These are phyloP conservation scores for Luperina nickerlii DNA, from an alignment of 2,888 invertebrate species.

Conservation along the genomic window DNA sequence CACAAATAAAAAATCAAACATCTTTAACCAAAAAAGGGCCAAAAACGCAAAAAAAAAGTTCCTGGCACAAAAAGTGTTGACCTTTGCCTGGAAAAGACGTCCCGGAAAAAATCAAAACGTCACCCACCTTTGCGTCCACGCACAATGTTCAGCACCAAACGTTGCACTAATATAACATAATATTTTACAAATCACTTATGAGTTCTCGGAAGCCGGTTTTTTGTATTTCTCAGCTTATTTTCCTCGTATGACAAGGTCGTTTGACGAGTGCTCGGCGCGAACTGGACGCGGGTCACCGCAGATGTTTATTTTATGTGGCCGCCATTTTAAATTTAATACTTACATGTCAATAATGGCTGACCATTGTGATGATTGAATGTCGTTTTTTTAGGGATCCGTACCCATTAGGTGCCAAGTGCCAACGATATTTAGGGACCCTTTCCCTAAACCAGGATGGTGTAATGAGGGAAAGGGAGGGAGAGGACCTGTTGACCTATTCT, in stretches of 20 bases:
- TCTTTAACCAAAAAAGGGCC: accelerated
- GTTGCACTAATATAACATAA: slow-evolving; percentile 53
- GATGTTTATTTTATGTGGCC: slow-evolving; percentile 34
- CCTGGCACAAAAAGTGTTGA: accelerated
- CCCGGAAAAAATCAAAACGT: slow-evolving; percentile 1
- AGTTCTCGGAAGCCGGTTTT: slow-evolving; percentile 60
- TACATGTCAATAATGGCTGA: slow-evolving; percentile 22
- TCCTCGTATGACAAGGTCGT: slow-evolving; percentile 62
- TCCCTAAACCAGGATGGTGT: too few relatives aligned
- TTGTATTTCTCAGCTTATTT: slow-evolving; percentile 50
- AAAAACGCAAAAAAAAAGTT: too few relatives aligned
- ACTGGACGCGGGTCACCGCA: slow-evolving; percentile 40
- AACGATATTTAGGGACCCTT: neutral
- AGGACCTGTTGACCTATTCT: too few relatives aligned
- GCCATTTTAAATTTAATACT: slow-evolving; percentile 48
- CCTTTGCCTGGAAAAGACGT: neutral
- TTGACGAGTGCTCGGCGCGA: slow-evolving; percentile 43
- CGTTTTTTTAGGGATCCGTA: neutral
- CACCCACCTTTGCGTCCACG: slow-evolving; percentile 50
- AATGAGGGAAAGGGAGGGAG: too few relatives aligned
- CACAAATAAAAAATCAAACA: neutral
- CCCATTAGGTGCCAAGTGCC: neutral
- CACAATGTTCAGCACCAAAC: slow-evolving; percentile 21
- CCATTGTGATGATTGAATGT: slow-evolving; percentile 22
- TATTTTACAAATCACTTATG: slow-evolving; percentile 25